Base-by-base conservation (phyloP, 2,113 vertebrate genomes). In the Scolopax mira region DNA sequence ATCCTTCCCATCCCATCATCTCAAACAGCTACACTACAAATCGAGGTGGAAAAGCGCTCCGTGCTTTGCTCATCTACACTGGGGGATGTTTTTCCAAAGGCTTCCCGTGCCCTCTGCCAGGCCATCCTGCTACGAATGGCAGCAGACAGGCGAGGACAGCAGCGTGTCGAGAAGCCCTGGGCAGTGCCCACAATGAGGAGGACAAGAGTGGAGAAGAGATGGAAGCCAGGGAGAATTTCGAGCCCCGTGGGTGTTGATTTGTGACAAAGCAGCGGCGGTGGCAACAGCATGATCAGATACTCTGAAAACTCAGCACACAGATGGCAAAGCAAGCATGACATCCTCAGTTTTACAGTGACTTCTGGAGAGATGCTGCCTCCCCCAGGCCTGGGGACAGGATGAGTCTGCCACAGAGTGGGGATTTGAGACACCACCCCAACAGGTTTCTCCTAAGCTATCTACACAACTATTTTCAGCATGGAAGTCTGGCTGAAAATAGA, bases 291-390 rank as follows among this genome's bases (percentile, higher is more conserved):
- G 97, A 93, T 97, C 97, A 97, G 97, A 96, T 97, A 98, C 98
- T 97, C 95, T 82, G 94, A 94, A 88, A 97, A 97, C 93, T 95
- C 95, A 96, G 96, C 95, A 97, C 96, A 98, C 90, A 97, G 93
- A 97, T 96, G 97, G 97, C 97, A 98, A 98, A 98, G 98, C 98
- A 98, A 98, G 97, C 97, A 92, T 97, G 96, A 97, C 92, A 94
- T 96, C 90, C 73, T 94, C 95, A 95, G 96, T 98, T 97, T 97
- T 96, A 97, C 97, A 97, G 97, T 84, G 94, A 37, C 79, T 85
- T 69, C 88, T 54, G 70, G 79, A 94, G 88, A 94, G 95, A 62
- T 9, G 85, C 88, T 71, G 89, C 70, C 67, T 74, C 81, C 82
- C 84, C 88, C 80, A 89, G 88, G 84, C 83, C 75, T 85, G 78